Base-by-base conservation (phyloP, 2,888 invertebrate species). In the Zele albiditarsus region DNA sequence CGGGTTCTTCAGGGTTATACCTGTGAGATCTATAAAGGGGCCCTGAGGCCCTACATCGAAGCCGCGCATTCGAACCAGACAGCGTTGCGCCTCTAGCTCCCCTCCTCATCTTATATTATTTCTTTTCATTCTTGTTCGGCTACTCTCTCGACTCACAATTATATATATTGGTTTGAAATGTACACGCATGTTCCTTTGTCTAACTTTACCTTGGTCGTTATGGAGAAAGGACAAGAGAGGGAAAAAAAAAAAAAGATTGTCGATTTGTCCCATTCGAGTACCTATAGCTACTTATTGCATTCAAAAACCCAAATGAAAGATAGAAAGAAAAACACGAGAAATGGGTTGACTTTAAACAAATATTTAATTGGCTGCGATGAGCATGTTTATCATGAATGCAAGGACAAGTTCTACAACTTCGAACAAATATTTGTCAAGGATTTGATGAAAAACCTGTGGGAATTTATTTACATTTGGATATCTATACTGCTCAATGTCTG, bases 71-170 rank as follows among this genome's bases (percentile, higher is more conserved):
- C 77, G 78, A 67, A 71, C 83, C 84, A 88, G 87, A 88, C 88
- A 83, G 88, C 87, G 83, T 86, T 82, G 87, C 86, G 87, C 85
- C 86, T 81, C 71, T 70, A 72, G 78, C 76, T 78, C 69, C 74
- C 77, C 73, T 66, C 69, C 69, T 42, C 65, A 71, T 71, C 73
- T 70, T 65, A 68, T 46, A 68, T 68, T 58, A 46, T 27, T 31
- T 69, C 28, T 31, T 71, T 63, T 66, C 31, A 58, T 71, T 66
- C 63, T 46, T 38, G 63, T 70, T 60, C 33, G 25, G 65, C 69
- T 58, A 72, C 60, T 57, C 68, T 46, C 28, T 42, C 16, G 5
- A 57, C 27, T 68, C 49, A 27, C 63, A 27, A 12, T 31, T 46
- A 1, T 27, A 27, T 42, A 67, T 42, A 68, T 53, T n/a, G 27